phyloP scores from a whole-genome alignment of 2,113 vertebrate species.

The Ursus arctos region DNA sequence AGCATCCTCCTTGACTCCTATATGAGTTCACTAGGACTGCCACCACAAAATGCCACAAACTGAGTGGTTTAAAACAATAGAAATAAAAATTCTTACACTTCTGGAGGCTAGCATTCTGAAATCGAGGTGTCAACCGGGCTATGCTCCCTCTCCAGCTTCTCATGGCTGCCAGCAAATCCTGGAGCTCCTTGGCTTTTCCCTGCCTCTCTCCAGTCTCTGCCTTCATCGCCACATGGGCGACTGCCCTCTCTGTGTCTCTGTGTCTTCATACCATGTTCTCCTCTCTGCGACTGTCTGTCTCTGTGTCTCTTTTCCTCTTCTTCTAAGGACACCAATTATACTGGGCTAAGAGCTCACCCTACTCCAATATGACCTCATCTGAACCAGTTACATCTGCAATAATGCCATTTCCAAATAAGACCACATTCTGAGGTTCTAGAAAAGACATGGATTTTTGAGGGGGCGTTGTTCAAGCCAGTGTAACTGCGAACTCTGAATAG shows the following conservation, averaged over 20 bases:
- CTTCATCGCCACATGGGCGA: background rate
- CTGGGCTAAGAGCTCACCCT: background rate
- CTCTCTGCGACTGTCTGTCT: background rate
- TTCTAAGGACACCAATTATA: background rate
- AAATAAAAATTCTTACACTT: background rate
- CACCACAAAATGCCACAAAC: background rate
- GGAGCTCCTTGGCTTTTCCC: background rate
- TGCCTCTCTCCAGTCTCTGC: background rate
- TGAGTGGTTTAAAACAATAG: background rate
- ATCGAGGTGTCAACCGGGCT: background rate
- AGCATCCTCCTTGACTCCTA: background rate
- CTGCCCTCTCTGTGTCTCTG: background rate
- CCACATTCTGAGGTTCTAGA: background rate
- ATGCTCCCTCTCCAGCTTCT: background rate
- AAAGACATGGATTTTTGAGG: background rate
- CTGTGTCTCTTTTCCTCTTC: background rate
- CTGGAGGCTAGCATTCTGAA: background rate
- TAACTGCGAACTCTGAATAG: background rate
- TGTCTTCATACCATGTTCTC: background rate
- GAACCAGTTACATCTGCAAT: background rate
- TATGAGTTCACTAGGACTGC: background rate
- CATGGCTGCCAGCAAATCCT: background rate
- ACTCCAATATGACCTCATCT: background rate
- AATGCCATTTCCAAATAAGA: background rate
- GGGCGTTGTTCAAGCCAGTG: background rate